A percentile compares a stretch with the other conserved stretches of the same genome.
phyloP scores from a whole-genome alignment of 2,797 vertebrate genomes.

The Pangasius mekongensis region DNA sequence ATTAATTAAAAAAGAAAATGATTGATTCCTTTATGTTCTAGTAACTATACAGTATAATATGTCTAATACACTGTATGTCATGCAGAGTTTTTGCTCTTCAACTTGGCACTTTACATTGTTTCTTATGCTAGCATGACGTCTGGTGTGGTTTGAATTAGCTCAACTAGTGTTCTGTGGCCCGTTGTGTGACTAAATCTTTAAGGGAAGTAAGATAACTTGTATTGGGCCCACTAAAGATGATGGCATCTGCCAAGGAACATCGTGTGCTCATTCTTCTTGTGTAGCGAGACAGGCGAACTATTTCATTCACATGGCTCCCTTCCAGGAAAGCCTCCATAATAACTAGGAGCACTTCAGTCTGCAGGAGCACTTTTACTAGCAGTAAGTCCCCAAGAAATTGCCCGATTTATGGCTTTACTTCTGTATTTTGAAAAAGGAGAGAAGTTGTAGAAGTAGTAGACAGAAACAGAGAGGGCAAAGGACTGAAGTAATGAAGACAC shows the following conservation, averaged over 20 bases:
- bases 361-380: constrained; percentile 48
- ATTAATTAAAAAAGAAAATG: not conserved
- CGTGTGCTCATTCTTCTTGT: constrained; percentile 76
- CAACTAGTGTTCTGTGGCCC: not conserved
- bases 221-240: constrained; percentile 76
- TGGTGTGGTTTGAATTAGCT: constrained; percentile 24
- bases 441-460: constrained; percentile 49
- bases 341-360: constrained; percentile 43
- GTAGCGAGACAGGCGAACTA: constrained; percentile 69
- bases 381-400: constrained; percentile 52
- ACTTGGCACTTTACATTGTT: not conserved
- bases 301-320: constrained; percentile 67
- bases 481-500: constrained; percentile 39
- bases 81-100: not conserved
- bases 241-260: constrained; percentile 80
- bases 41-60: not conserved
- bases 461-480: constrained; percentile 17
- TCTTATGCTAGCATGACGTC: not conserved
- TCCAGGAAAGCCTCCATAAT: constrained; percentile 41
- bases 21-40: not conserved
- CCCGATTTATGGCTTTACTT: constrained; percentile 57
- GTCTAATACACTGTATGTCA: not conserved
- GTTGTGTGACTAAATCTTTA: constrained; percentile 24
- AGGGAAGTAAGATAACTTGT: constrained; percentile 54
- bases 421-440: constrained; percentile 31